Percentiles rank a stretch among this genome's conserved stretches.
Conservation (phyloP, 2,797 vertebrate species). For the Poeciliopsis infans region DNA sequence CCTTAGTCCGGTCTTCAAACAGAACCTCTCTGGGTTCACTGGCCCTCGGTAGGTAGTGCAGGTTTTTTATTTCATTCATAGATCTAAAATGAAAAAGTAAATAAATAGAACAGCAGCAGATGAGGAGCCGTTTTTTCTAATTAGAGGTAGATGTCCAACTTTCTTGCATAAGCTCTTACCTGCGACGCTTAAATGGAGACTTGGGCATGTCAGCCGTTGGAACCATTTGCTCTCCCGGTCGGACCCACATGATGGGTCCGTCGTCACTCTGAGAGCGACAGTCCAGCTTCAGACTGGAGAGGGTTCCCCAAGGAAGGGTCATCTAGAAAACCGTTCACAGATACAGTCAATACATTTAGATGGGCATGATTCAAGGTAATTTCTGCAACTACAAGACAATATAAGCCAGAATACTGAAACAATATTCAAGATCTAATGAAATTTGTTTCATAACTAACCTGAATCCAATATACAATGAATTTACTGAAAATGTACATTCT, state of each 20-base stretch:
- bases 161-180: slow-evolving; percentile 72
- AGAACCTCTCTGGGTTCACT: slow-evolving; percentile 97
- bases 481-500: background rate
- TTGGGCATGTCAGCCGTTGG: slow-evolving; percentile 98
- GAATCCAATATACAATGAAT: background rate
- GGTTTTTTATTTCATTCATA: slow-evolving; percentile 98
- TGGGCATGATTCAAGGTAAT: background rate
- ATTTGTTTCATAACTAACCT: background rate
- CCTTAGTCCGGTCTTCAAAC: slow-evolving; percentile 96
- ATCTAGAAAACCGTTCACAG: slow-evolving; percentile 79
- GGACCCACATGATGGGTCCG: slow-evolving; percentile 98
- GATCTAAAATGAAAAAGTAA: slow-evolving; percentile 79
- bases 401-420: background rate
- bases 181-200: slow-evolving; percentile 96
- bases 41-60: slow-evolving; percentile 96
- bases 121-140: background rate
- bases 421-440: background rate
- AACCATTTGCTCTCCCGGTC: slow-evolving; percentile 98
- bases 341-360: background rate
- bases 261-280: slow-evolving; percentile 97
- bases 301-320: slow-evolving; percentile 96
- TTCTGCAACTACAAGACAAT: background rate
- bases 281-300: slow-evolving; percentile 93
- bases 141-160: background rate
- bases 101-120: background rate